Conservation (phyloP, 1,140 invertebrate species). For the Riptortus pedestris region DNA sequence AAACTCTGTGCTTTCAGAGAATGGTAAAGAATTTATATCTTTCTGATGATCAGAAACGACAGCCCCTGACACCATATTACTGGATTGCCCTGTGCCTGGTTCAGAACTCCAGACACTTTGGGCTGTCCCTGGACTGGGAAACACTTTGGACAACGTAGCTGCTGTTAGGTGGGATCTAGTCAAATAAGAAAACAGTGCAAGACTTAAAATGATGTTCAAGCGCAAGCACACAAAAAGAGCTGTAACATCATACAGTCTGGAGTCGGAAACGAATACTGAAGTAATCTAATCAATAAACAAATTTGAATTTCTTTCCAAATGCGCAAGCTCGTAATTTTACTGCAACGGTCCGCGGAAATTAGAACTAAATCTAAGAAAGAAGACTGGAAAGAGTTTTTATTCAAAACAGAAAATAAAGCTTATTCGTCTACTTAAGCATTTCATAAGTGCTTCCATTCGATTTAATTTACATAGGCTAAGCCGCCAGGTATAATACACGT, state of each 20-base stretch:
- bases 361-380: too few species aligned
- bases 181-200: constrained; percentile 5
- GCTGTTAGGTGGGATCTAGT: constrained; percentile 9
- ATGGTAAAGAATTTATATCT: constrained; percentile 36
- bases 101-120: constrained; percentile 71
- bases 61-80: constrained; percentile 57
- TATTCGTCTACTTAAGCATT: too few species aligned
- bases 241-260: too few species aligned
- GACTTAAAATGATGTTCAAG: too few species aligned
- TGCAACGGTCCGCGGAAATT: too few species aligned
- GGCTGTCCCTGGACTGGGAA: constrained; percentile 65
- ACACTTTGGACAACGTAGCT: constrained; percentile 35
- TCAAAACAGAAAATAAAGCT: too few species aligned
- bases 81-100: constrained; percentile 45
- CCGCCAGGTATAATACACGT: too few species aligned
- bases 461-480: too few species aligned
- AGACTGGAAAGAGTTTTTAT: too few species aligned
- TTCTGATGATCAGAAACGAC: constrained; percentile 43
- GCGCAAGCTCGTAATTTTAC: constrained; percentile 3
- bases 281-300: neutral
- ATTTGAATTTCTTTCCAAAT: neutral
- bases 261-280: too few species aligned
- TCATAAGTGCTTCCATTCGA: too few species aligned
- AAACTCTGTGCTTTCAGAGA: constrained; percentile 38
- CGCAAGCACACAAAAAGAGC: too few species aligned